These are phyloP conservation scores for Linnaemya tessellans DNA, from an alignment of 2,888 invertebrate species.

Conservation along the genomic window DNA sequence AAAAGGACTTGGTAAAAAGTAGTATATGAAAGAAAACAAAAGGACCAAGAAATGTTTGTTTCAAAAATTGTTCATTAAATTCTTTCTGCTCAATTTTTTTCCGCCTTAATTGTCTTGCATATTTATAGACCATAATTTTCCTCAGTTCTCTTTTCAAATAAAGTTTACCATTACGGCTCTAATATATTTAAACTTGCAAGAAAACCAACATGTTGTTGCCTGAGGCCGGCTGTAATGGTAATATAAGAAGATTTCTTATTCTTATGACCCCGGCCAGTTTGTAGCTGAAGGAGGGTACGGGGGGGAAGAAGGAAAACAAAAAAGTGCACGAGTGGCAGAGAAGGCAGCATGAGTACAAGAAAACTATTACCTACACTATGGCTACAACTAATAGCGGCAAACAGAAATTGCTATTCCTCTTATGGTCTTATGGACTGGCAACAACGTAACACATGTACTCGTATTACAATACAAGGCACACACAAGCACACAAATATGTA, in stretches of 20 bases:
- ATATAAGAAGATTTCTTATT: conserved; percentile 32
- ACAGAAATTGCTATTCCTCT: conserved; percentile 48
- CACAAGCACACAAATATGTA: background rate
- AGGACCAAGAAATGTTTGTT: background rate
- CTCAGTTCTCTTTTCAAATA: background rate
- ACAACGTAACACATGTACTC: conserved; percentile 40
- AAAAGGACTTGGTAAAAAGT: too few species aligned
- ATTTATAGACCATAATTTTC: conserved; percentile 32
- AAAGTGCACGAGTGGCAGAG: too few species aligned
- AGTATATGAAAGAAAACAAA: too few species aligned
- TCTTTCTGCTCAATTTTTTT: background rate
- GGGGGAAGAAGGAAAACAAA: background rate
- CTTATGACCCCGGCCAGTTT: background rate
- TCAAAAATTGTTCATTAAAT: background rate
- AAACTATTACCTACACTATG: conserved; percentile 58
- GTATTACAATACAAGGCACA: background rate
- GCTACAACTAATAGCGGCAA: conserved; percentile 48
- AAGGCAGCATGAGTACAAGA: background rate
- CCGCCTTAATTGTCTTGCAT: background rate
- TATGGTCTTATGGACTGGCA: conserved; percentile 27
- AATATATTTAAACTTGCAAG: conserved; percentile 58
- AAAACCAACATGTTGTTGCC: conserved; percentile 62
- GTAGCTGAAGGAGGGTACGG: too few species aligned
- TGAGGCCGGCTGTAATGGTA: conserved; percentile 39
- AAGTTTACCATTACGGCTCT: conserved; percentile 47